phyloP scores from a whole-genome alignment of 2,888 invertebrate species.

The Cinara cedri region DNA sequence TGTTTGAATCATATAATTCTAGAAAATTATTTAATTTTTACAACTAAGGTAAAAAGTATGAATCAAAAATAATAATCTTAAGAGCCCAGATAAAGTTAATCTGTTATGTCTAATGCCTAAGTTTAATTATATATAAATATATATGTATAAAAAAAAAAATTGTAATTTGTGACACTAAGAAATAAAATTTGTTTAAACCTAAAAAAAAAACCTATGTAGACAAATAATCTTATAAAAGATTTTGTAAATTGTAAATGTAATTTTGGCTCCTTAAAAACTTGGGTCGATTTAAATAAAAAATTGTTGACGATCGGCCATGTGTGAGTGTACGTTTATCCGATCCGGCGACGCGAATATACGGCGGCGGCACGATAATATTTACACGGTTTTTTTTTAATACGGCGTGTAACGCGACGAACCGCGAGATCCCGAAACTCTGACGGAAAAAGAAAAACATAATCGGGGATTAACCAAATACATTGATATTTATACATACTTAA shows the following conservation, averaged over 20 bases:
- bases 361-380: slow-evolving; percentile 53
- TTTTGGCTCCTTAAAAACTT: slow-evolving; percentile 50
- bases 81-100: slow-evolving; percentile 40
- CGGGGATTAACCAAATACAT: slow-evolving; percentile 54
- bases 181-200: slow-evolving; percentile 43
- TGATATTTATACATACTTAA: slow-evolving; percentile 11
- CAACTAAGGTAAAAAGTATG: slow-evolving; percentile 32
- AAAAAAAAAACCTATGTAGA: slow-evolving; percentile 51
- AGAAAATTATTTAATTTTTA: slow-evolving; percentile 38
- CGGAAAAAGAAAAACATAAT: slow-evolving; percentile 58
- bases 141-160: slow-evolving; percentile 17
- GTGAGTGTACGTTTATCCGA: slow-evolving; percentile 54
- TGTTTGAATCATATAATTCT: slow-evolving; percentile 40
- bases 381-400: slow-evolving; percentile 58
- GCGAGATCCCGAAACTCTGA: slow-evolving; percentile 59
- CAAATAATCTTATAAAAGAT: slow-evolving; percentile 50
- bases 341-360: slow-evolving; percentile 54
- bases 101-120: slow-evolving; percentile 41
- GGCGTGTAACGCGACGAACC: slow-evolving; percentile 59
- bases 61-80: slow-evolving; percentile 37
- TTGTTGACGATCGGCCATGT: slow-evolving; percentile 54
- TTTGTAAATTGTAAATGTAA: slow-evolving; percentile 42
- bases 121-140: not conserved
- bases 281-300: slow-evolving; percentile 45
- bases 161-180: slow-evolving; percentile 54